Evolutionary conservation across 1,140 invertebrate species (phyloP).

Genomic region (Neodiprion pinetum): DNA sequence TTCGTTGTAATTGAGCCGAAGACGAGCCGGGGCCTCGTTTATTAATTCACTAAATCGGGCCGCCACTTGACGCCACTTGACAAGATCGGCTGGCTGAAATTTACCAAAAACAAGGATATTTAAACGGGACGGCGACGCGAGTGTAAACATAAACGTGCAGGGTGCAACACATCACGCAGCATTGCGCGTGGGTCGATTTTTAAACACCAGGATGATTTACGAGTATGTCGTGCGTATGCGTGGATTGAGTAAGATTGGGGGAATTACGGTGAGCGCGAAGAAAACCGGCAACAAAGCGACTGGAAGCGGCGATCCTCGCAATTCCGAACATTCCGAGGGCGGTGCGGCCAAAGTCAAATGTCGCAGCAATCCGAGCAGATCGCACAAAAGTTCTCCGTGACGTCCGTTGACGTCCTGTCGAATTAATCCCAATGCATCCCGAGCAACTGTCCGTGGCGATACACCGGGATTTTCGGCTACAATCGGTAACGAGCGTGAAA

Average conservation of each 20-base stretch:
- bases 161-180: no score
- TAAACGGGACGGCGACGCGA: no score
- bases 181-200: no score
- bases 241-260: not conserved
- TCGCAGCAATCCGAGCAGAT: conserved; percentile 53
- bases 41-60: conserved; percentile 44
- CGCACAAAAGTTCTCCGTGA: conserved; percentile 50
- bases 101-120: not conserved
- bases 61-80: conserved; percentile 43
- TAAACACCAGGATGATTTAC: no score
- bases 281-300: conserved; percentile 59
- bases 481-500: no score
- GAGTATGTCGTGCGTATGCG: no score
- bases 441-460: conserved; percentile 52
- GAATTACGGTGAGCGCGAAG: conserved; percentile 55
- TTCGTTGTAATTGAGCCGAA: conserved; percentile 30
- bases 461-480: conserved; percentile 53
- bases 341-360: conserved; percentile 53
- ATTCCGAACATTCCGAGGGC: conserved; percentile 53
- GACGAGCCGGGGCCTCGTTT: conserved; percentile 41
- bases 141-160: no score
- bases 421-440: conserved; percentile 58
- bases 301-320: conserved; percentile 55
- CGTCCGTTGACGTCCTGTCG: conserved; percentile 54
- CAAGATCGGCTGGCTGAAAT: conserved; percentile 36